Evolutionary conservation across 1,140 invertebrate genomes (phyloP), one percentile per base, ranked within the genome.

Genomic region (Sinonovacula constricta): DNA sequence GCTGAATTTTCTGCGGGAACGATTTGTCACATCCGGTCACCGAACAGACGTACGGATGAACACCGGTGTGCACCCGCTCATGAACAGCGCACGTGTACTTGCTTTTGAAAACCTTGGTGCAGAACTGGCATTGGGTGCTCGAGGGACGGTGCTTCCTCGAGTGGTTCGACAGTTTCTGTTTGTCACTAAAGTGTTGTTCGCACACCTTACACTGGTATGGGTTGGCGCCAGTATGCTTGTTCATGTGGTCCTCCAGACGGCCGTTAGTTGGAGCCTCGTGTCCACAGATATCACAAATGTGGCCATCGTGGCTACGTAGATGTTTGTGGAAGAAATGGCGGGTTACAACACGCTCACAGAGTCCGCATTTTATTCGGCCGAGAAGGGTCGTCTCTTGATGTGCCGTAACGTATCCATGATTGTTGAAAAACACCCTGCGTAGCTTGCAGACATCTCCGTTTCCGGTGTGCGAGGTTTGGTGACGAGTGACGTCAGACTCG

Each of bases 1-100:
- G 56, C 56, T 59, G 56, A 28, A 59, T 59, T 26, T 59, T 59
- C 26, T 59, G 56, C 15, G 56, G 56, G 56, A 59, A 59, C 14
- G 56, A 22, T 28, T 59, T 59, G 2, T 22, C 3, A 28, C 56
- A 59, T 59, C 56, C 56, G 56, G 56, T 18, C 12, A 59, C 22
- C 26, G 22, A 22, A 28, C 56, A 59, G 22, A 4, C 28, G 28
- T 24, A 59, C 14, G 56, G 56, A 59, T 15, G 15, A 28, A 24
- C 26, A 3, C 56, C 56, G 22, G 56, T 59, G 24, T 59, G 56
- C 18, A 24, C 28, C 10, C 56, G n/a, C 7, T 24, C 28, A 26
- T 59, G 56, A 28, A 59, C 56, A 28, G 22, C 14, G 18, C 22
- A 15, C 28, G 56, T 15, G 56, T 28, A 59, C 12, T 22, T 28